Percentiles rank a stretch among this genome's conserved stretches.
These are phyloP conservation scores for Lathronympha strigana DNA, from an alignment of 2,888 invertebrate species.

Conservation along the genomic window DNA sequence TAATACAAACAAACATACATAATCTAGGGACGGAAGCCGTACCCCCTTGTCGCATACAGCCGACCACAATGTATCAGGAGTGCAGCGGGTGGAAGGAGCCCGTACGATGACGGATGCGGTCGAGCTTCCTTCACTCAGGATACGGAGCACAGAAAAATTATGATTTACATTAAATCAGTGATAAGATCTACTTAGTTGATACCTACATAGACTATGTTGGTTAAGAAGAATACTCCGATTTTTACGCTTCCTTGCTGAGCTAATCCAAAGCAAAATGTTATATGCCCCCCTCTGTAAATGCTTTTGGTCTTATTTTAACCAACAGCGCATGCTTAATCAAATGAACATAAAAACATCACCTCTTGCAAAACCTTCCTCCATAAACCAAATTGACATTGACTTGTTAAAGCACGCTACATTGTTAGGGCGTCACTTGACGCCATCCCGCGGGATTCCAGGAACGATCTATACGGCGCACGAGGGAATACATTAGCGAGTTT, in stretches of 20 bases:
- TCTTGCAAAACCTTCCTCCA: neutral
- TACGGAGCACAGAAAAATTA: neutral
- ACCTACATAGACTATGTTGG: no score
- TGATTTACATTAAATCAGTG: neutral
- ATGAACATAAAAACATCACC: neutral
- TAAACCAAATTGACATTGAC: conserved; percentile 24
- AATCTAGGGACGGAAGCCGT: conserved; percentile 40
- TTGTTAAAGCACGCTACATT: conserved; percentile 29
- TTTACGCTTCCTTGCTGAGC: no score
- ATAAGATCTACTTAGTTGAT: no score
- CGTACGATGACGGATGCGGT: conserved; percentile 52
- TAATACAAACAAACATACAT: conserved; percentile 5
- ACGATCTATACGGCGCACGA: conserved; percentile 30
- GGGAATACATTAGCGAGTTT: conserved; percentile 32
- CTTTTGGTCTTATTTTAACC: no score
- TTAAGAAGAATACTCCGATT: no score
- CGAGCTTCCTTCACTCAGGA: conserved; percentile 16
- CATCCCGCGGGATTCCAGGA: conserved; percentile 27
- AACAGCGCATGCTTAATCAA: neutral
- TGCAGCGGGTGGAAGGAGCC: conserved; percentile 55
- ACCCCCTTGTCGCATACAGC: conserved; percentile 43
- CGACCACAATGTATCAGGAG: conserved; percentile 50
- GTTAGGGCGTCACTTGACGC: conserved; percentile 29
- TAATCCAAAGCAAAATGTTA: no score
- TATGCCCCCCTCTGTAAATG: no score